phyloP scores from a whole-genome alignment of 2,888 invertebrate genomes.

The Zygaena filipendulae region DNA sequence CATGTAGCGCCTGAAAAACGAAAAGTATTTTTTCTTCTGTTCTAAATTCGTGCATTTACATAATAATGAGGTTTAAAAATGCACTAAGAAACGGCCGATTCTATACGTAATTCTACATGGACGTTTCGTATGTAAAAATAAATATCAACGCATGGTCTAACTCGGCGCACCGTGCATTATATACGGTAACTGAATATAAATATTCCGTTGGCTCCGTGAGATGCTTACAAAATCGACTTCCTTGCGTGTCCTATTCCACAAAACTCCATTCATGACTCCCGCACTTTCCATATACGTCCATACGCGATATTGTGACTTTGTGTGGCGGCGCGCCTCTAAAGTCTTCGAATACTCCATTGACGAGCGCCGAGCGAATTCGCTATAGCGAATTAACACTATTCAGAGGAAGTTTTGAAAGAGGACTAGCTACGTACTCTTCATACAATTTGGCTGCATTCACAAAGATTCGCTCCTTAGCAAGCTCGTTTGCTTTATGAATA shows the following conservation, averaged over 20 bases:
- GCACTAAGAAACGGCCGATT: too few relatives aligned
- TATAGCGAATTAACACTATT: slow-evolving; percentile 69
- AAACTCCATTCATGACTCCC: slow-evolving; percentile 55
- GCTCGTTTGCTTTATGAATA: slow-evolving; percentile 54
- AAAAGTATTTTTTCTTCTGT: slow-evolving; percentile 17
- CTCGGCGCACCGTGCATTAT: too few relatives aligned
- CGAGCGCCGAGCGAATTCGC: slow-evolving; percentile 62
- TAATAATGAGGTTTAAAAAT: slow-evolving; percentile 22
- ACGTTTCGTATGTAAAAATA: too few relatives aligned
- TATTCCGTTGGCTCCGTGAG: slow-evolving; percentile 16
- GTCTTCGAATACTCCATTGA: slow-evolving; percentile 65
- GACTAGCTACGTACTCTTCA: slow-evolving; percentile 67
- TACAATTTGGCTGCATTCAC: slow-evolving; percentile 69
- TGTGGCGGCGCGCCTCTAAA: slow-evolving; percentile 46
- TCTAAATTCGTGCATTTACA: slow-evolving; percentile 26
- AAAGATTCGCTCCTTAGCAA: slow-evolving; percentile 64
- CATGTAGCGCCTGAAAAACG: slow-evolving; percentile 35
- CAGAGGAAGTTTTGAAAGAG: slow-evolving; percentile 65
- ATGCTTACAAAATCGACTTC: slow-evolving; percentile 43
- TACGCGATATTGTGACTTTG: slow-evolving; percentile 60
- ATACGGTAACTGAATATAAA: too few relatives aligned
- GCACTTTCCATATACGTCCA: slow-evolving; percentile 64
- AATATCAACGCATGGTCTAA: too few relatives aligned
- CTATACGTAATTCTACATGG: too few relatives aligned
- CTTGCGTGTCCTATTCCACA: slow-evolving; percentile 36